A percentile compares a stretch with the other conserved stretches of the same genome.
These are phyloP conservation scores for Pangasius larnaudii DNA, from an alignment of 2,797 vertebrate species.

Conservation along the genomic window DNA sequence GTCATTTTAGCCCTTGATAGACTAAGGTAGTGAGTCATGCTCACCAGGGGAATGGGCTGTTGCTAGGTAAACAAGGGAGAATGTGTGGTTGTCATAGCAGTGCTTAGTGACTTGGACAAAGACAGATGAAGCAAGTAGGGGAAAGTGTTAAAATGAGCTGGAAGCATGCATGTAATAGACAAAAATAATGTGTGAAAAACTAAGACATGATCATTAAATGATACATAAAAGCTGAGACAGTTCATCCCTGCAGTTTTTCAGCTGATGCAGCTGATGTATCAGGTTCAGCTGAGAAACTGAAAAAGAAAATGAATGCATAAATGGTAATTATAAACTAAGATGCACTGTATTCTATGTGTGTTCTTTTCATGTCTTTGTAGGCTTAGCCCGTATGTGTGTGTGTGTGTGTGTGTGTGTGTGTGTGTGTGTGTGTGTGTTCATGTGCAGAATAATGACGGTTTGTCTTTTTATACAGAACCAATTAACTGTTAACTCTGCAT, in stretches of 20 bases:
- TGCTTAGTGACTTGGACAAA: slow-evolving; percentile 13
- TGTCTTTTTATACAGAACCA: not conserved
- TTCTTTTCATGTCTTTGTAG: not conserved
- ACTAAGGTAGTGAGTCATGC: slow-evolving; percentile 8
- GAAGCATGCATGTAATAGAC: slow-evolving; percentile 2
- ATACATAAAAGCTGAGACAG: slow-evolving; percentile 28
- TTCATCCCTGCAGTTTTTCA: slow-evolving; percentile 1
- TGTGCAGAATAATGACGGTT: not conserved
- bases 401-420: not conserved
- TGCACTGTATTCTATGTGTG: not conserved
- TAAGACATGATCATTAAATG: not conserved
- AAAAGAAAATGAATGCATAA: not conserved
- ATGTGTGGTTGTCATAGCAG: slow-evolving; percentile 52
- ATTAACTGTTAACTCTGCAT: not conserved
- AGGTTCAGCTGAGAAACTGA: not conserved
- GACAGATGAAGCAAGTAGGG: not conserved
- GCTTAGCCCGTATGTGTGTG: not conserved
- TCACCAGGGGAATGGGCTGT: slow-evolving; percentile 47
- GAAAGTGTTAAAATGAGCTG: slow-evolving; percentile 3
- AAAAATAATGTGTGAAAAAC: slow-evolving; percentile 15
- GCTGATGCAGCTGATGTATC: not conserved
- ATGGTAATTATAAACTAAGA: not conserved
- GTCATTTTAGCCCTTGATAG: slow-evolving; percentile 37
- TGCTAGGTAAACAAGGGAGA: slow-evolving; percentile 45
- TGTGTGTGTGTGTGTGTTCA: not conserved